Conservation (phyloP, 2,113 vertebrate species). For the Murina feae region DNA sequence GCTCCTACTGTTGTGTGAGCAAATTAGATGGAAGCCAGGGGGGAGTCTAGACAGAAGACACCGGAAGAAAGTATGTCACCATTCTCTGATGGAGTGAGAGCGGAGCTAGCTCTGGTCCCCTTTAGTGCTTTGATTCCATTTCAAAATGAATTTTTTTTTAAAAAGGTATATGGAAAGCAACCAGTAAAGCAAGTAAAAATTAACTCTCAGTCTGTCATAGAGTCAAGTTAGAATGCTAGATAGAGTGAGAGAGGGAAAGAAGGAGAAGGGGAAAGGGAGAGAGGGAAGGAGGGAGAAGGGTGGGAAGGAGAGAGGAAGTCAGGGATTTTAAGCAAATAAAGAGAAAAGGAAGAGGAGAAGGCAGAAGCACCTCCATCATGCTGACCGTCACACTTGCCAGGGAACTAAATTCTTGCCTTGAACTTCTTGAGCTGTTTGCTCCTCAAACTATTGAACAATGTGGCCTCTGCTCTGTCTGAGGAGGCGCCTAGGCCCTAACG, state of each 20-base stretch:
- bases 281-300: neutral
- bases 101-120: neutral
- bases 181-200: neutral
- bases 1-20: neutral
- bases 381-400: neutral
- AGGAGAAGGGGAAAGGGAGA: too few relatives aligned
- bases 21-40: neutral
- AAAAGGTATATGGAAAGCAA: neutral
- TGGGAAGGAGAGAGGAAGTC: neutral
- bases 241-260: neutral
- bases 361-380: neutral
- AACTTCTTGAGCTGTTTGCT: neutral
- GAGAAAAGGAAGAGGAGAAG: neutral
- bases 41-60: neutral
- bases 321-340: neutral
- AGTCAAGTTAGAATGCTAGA: neutral
- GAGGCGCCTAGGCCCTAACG: too few relatives aligned
- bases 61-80: neutral
- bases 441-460: fast-evolving
- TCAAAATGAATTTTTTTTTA: neutral
- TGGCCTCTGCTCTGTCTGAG: neutral
- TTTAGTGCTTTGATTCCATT: neutral
- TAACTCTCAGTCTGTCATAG: neutral
- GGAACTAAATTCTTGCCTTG: neutral
- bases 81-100: fast-evolving